Percentiles rank a stretch among this genome's conserved stretches.
Evolutionary conservation across 2,888 invertebrate genomes (phyloP).

Genomic region (Xestia c-nigrum): DNA sequence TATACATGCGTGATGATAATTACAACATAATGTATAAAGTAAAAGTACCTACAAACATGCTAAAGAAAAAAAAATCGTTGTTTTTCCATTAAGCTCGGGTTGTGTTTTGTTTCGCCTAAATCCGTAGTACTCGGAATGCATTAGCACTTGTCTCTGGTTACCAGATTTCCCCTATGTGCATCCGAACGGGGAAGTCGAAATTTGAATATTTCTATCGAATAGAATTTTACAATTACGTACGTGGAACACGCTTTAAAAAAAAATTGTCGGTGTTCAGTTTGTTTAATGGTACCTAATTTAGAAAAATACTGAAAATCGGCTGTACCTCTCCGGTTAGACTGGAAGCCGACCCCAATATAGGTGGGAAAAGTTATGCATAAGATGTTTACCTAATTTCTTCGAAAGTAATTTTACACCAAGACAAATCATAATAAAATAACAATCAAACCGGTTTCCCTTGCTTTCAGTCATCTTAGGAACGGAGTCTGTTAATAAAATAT

Average conservation of each 20-base stretch:
- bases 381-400: background rate
- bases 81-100: constrained; percentile 56
- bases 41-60: background rate
- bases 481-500: background rate
- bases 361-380: background rate
- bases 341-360: background rate
- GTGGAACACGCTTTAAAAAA: background rate
- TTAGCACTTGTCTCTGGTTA: constrained; percentile 66
- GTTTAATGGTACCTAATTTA: background rate
- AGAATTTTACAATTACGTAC: background rate
- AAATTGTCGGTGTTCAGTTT: background rate
- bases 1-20: background rate
- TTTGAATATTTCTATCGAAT: constrained; percentile 30
- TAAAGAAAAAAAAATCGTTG: constrained; percentile 12
- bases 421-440: background rate
- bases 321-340: background rate
- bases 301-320: background rate
- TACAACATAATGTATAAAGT: background rate
- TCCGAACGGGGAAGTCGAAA: constrained; percentile 29
- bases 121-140: constrained; percentile 70
- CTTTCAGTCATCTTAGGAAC: background rate
- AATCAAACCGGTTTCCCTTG: background rate
- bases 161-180: constrained; percentile 41
- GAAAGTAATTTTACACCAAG: background rate
- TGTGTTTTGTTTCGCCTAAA: constrained; percentile 60